Evolutionary conservation across 2,113 vertebrate species (phyloP).

Genomic region (Smithornis capensis): DNA sequence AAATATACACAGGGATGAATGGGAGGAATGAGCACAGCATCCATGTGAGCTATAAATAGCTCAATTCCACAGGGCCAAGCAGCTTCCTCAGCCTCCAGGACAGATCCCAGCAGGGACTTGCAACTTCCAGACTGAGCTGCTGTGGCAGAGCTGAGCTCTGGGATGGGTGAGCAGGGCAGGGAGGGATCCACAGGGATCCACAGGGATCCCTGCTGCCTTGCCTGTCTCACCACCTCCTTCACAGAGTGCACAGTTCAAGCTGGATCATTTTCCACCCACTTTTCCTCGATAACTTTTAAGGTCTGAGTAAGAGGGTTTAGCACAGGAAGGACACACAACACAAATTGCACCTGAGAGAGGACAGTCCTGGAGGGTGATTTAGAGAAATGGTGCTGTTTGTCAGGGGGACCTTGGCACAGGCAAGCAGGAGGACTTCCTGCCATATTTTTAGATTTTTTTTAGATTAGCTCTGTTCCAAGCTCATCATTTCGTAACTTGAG

Average conservation of each 20-base stretch:
- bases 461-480: not conserved
- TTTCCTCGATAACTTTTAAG: not conserved
- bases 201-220: not conserved
- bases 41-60: not conserved
- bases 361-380: not conserved
- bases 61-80: not conserved
- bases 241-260: not conserved
- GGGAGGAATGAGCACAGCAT: not conserved
- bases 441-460: not conserved
- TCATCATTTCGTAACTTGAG: not conserved
- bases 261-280: not conserved
- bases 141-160: not conserved
- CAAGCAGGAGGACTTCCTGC: conserved; percentile 22
- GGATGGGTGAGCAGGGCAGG: not conserved
- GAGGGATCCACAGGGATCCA: not conserved
- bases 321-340: not conserved
- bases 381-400: not conserved
- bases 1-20: not conserved
- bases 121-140: not conserved
- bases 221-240: not conserved
- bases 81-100: not conserved
- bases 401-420: not conserved
- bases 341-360: not conserved
- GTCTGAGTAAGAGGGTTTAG: not conserved
- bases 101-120: not conserved